Evolutionary conservation across 2,888 invertebrate species (phyloP), one percentile per base, ranked within the genome.

Genomic region (Lasioglossum vierecki): DNA sequence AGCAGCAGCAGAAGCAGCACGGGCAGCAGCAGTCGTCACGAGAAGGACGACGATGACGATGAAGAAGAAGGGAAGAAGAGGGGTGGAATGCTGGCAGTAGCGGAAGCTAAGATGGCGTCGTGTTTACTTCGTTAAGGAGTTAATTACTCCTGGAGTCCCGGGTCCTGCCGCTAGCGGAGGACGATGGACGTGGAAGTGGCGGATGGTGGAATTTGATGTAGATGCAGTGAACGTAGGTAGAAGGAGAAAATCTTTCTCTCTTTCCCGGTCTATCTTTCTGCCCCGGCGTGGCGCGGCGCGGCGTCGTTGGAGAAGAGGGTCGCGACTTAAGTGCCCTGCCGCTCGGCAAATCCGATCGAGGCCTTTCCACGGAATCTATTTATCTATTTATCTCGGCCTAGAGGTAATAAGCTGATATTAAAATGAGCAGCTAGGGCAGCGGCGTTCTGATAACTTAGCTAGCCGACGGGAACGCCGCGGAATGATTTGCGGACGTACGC

Each of bases 41-140:
- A 76, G 84, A 71, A 49, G 18, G 78, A 71, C 63, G 63, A 76
- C 70, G 80, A 77, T 30, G 72, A 81, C 72, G 82, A 82, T n/a
- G 82, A 75, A 41, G 80, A 68, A 66, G 80, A 57, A 57, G 57
- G 57, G 74, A 44, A 73, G 73, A 70, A 70, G 35, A 35, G 73
- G 49, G 87, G 86, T 79, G 88, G 88, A 86, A 88, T 88, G 87
- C 89, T 86, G 89, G 90, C 88, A 88, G 90, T 87, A 91, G 89
- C 91, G 86, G 89, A 89, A 92, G 92, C 93, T 92, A 95, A 95
- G 94, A 94, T 95, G 95, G 94, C 94, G 94, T 92, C 93, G 93
- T 94, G 93, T 94, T 95, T 95, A 95, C 94, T 95, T 95, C 95
- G 95, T 95, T 95, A 95, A 94, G 94, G 93, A 94, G 94, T 94